Evolutionary conservation across 2,113 vertebrate species (phyloP).

Genomic region (Mirza zaza): DNA sequence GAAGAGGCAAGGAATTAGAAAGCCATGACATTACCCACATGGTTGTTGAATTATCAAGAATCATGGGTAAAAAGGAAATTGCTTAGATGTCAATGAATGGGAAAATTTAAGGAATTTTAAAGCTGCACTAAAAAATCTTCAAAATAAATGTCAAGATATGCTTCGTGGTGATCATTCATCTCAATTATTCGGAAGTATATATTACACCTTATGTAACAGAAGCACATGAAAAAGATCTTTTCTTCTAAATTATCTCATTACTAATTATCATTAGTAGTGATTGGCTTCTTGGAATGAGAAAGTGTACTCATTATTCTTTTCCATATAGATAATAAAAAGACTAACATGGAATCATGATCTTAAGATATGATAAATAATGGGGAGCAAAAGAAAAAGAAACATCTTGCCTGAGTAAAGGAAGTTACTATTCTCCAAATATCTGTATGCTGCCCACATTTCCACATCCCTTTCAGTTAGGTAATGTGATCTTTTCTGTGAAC

Average conservation of each 20-base stretch:
- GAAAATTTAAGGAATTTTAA: background rate
- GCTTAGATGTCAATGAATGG: background rate
- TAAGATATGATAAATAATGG: background rate
- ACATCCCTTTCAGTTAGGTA: background rate
- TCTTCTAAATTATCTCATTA: background rate
- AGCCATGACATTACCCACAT: background rate
- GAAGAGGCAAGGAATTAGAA: background rate
- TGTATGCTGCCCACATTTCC: background rate
- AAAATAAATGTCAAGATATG: constrained; percentile 15
- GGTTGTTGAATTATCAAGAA: background rate
- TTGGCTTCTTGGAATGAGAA: background rate
- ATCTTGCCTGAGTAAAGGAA: background rate
- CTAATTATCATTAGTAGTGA: background rate
- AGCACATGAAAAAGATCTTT: background rate
- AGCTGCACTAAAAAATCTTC: background rate
- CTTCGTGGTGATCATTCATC: background rate
- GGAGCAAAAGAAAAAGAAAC: background rate
- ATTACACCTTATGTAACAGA: background rate
- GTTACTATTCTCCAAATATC: background rate
- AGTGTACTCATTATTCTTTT: background rate
- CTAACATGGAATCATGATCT: background rate
- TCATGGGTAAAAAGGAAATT: background rate
- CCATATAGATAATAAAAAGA: background rate
- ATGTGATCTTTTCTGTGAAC: background rate
- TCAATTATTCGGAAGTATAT: background rate